A percentile compares a stretch with the other conserved stretches of the same genome.
phyloP scores from a whole-genome alignment of 2,113 vertebrate species.

The Anguilla japonica region DNA sequence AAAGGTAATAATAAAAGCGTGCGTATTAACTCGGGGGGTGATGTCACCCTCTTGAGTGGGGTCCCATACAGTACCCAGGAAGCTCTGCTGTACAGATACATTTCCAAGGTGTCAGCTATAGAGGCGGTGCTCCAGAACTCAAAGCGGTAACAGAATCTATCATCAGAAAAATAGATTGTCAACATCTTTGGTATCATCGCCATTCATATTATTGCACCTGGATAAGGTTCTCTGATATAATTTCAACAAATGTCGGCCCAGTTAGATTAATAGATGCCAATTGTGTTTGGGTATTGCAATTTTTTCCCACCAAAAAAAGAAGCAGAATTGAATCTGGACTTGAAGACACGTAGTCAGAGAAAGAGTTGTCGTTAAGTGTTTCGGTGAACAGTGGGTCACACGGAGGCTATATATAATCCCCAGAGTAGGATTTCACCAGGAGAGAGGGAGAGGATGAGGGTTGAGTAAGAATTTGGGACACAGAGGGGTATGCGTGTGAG shows the following conservation, averaged over 20 bases:
- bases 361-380: not conserved
- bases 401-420: constrained; percentile 67
- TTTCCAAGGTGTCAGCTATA: too few species aligned
- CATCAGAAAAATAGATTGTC: too few species aligned
- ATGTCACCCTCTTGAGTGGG: too few species aligned
- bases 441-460: constrained; percentile 25
- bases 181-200: too few species aligned
- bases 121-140: too few species aligned
- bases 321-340: not conserved
- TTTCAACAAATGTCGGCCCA: not conserved
- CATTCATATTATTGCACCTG: not conserved
- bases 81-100: too few species aligned
- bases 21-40: too few species aligned
- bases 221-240: not conserved
- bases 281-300: not conserved
- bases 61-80: too few species aligned
- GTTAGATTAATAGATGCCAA: not conserved
- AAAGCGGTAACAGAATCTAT: too few species aligned
- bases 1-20: too few species aligned
- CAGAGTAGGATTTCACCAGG: constrained; percentile 67
- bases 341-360: not conserved
- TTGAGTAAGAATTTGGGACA: constrained; percentile 13
- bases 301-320: not conserved
- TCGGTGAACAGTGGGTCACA: constrained; percentile 66
- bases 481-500: not conserved